phyloP scores from a whole-genome alignment of 92 coral and sea anemone genomes.

The Palythoa grandiflora region DNA sequence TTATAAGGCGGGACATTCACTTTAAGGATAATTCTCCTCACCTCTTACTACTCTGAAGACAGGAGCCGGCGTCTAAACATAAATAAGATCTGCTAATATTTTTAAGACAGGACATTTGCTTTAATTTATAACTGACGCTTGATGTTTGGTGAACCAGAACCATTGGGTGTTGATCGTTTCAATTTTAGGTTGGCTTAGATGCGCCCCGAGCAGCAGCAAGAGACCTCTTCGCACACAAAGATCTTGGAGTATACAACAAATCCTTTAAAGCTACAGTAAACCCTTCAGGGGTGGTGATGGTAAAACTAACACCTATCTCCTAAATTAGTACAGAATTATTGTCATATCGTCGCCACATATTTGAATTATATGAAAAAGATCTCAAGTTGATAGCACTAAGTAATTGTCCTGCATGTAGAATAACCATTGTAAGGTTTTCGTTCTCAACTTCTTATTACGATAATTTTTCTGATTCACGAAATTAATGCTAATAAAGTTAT shows the following conservation, averaged over 20 bases:
- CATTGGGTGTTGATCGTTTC: neutral
- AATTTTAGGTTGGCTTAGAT: conserved; percentile 71
- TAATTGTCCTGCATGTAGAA: too few relatives aligned
- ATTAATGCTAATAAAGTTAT: too few relatives aligned
- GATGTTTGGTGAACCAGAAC: neutral
- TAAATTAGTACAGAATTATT: neutral
- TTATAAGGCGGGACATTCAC: too few relatives aligned
- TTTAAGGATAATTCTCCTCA: too few relatives aligned
- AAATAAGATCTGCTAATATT: too few relatives aligned
- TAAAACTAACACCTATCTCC: conserved; percentile 62
- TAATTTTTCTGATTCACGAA: too few relatives aligned
- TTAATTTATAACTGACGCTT: neutral
- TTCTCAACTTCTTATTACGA: too few relatives aligned
- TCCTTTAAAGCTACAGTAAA: conserved; percentile 79
- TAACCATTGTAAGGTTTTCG: too few relatives aligned
- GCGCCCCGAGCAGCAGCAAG: conserved; percentile 66
- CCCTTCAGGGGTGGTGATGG: conserved; percentile 92
- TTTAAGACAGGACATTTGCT: neutral
- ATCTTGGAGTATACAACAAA: conserved; percentile 73
- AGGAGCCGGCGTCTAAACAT: too few relatives aligned
- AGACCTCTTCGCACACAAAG: conserved; percentile 78
- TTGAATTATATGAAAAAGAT: neutral
- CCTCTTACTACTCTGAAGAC: too few relatives aligned
- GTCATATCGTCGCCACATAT: neutral
- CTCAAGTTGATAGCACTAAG: neutral